phyloP scores from a whole-genome alignment of 2,113 vertebrate species.

The Mastomys coucha region DNA sequence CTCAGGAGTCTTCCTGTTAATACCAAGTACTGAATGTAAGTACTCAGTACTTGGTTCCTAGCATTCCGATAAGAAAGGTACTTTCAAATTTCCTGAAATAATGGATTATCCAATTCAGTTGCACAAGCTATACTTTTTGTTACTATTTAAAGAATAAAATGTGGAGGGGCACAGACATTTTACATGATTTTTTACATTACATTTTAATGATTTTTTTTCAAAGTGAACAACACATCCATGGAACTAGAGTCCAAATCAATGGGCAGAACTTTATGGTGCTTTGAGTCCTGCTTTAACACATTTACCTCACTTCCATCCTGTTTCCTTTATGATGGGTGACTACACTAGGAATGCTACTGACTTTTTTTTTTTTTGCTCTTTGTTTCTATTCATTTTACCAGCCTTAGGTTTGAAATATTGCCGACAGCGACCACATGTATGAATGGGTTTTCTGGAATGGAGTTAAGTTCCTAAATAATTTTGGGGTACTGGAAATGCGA shows the following conservation, averaged over 20 bases:
- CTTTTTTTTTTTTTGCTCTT: neutral
- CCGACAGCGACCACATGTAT: too few relatives aligned
- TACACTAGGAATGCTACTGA: neutral
- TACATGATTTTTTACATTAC: too few relatives aligned
- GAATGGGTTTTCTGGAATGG: too few relatives aligned
- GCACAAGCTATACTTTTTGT: neutral
- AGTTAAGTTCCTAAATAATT: too few relatives aligned
- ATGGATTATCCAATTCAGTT: neutral
- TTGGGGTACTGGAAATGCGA: too few relatives aligned
- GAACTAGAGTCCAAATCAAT: neutral
- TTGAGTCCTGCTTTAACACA: accelerated
- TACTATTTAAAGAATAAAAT: neutral
- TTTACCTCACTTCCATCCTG: neutral
- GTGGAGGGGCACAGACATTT: neutral
- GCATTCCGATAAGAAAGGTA: neutral
- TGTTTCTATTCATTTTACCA: constrained; percentile 16
- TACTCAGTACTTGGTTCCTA: neutral
- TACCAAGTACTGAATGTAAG: neutral
- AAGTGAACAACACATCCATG: neutral
- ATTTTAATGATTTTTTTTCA: neutral
- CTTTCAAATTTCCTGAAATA: constrained; percentile 13
- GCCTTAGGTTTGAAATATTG: constrained; percentile 44
- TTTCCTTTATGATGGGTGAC: neutral
- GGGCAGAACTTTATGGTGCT: neutral
- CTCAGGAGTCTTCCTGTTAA: neutral